Evolutionary conservation across 2,888 invertebrate species (phyloP), one percentile per base, ranked within the genome.

Genomic region (Phragmatobia fuliginosa): DNA sequence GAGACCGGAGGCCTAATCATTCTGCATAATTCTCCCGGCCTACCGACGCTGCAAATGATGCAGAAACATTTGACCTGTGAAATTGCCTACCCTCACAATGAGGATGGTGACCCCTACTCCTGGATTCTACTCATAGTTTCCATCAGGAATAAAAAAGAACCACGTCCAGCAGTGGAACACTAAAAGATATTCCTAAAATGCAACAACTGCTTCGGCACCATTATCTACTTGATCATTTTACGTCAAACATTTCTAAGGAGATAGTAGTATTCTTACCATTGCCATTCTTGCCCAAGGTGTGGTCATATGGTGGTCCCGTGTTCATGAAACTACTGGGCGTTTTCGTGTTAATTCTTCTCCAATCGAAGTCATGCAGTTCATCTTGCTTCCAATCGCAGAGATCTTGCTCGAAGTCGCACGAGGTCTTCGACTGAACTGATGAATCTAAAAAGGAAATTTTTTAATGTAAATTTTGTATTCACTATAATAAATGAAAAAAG

Each of bases 351-450:
- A 96, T 92, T 18, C 97, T 93, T 18, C 86, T 93, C 98, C 98
- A 98, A 79, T 97, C 97, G 76, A 97, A 97, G 86, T 97, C 96
- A 74, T 97, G 96, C 0, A 94, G 91, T 0, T 96, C 93, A 71
- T 97, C 97, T 60, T 97, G 96, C 0, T 92, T 96, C 98, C 98
- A 98, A n/a, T 97, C 97, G 80, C 98, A 98, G 0, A 97, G 85
- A 77, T 96, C 96, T 0, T 92, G 91, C 87, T 97, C 97, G 82
- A 97, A 97, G 84, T 97, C 96, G 79, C 97, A 97, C 45, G 73
- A 76, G 1, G 84, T 76, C 31, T 79, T 78, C 70, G 74, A 32
- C 31, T 69, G 67, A 6, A 18, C 38, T 16, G 62, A 32, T 10
- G 62, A 64, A 58, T 81, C 80, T 80, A 33, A 21, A n/a, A 18